A percentile compares a stretch with the other conserved stretches of the same genome.
Conservation (phyloP, 2,797 vertebrate genomes). For the Anguilla pacifica region DNA sequence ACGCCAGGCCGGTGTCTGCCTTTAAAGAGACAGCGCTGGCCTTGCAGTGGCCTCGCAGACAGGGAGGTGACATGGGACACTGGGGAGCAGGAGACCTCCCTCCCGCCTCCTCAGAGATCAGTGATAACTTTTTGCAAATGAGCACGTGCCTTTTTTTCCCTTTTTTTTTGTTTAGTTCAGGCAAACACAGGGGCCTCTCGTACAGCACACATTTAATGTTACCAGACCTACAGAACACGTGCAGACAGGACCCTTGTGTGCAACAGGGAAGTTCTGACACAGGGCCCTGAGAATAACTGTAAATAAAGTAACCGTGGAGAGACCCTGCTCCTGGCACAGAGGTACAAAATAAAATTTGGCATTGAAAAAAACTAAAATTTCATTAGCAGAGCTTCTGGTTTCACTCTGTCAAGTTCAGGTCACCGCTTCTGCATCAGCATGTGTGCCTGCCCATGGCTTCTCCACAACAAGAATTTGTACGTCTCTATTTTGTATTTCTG, state of each 20-base stretch:
- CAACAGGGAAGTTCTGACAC: neutral
- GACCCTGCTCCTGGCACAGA: constrained; percentile 68
- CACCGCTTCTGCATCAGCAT: constrained; percentile 60
- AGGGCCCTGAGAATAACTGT: neutral
- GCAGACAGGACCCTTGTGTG: neutral
- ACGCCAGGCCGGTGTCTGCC: constrained; percentile 31
- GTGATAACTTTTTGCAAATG: neutral
- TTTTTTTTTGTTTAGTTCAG: constrained; percentile 14
- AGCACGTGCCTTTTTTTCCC: neutral
- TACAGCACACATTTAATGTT: constrained; percentile 50
- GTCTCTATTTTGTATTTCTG: neutral
- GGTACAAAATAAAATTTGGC: constrained; percentile 49
- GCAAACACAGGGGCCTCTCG: constrained; percentile 43
- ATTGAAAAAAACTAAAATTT: constrained; percentile 44
- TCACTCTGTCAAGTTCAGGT: constrained; percentile 68
- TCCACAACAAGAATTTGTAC: neutral
- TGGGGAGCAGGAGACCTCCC: neutral
- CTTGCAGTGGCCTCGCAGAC: neutral
- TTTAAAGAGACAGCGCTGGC: constrained; percentile 30
- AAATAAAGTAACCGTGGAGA: constrained; percentile 46
- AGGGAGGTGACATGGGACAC: neutral
- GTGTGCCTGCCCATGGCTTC: constrained; percentile 18
- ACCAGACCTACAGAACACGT: constrained; percentile 46
- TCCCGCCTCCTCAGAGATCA: neutral
- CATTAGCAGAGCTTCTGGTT: constrained; percentile 69